phyloP scores from a whole-genome alignment of 1,140 invertebrate species.

The Trichonephila clavata region DNA sequence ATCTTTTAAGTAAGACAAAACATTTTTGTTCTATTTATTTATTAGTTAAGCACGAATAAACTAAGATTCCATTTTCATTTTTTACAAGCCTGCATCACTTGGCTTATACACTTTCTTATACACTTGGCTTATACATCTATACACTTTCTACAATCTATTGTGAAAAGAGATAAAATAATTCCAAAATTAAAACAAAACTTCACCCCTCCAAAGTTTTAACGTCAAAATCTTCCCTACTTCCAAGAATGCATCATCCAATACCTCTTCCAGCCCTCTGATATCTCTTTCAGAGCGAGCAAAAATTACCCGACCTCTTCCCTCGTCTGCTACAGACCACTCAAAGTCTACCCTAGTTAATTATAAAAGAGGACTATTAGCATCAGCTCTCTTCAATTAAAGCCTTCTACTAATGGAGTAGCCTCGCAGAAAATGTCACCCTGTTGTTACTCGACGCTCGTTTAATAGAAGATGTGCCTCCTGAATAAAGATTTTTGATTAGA shows the following conservation, averaged over 20 bases:
- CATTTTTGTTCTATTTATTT: no score
- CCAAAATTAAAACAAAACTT: background rate
- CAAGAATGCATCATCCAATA: background rate
- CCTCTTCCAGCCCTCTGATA: background rate
- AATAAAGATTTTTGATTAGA: conserved; percentile 39
- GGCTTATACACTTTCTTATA: no score
- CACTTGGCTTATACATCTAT: no score
- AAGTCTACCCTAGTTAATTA: conserved; percentile 13
- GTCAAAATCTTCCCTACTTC: background rate
- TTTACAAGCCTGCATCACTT: no score
- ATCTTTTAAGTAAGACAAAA: no score
- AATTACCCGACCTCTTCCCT: background rate
- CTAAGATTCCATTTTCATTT: no score
- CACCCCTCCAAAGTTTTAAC: background rate
- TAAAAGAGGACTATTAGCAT: conserved; percentile 30
- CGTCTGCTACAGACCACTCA: background rate
- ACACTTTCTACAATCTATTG: background rate
- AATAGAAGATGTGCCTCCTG: background rate
- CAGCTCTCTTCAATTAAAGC: conserved; percentile 15
- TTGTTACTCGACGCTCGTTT: conserved; percentile 13
- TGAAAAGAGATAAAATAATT: background rate
- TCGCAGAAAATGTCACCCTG: conserved; percentile 18
- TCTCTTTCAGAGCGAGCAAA: background rate
- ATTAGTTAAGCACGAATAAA: no score
- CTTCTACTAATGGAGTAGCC: conserved; percentile 23